Percentiles rank a stretch among this genome's conserved stretches.
Conservation (phyloP, 2,113 vertebrate species). For the Brachyhypopomus gauderio region DNA sequence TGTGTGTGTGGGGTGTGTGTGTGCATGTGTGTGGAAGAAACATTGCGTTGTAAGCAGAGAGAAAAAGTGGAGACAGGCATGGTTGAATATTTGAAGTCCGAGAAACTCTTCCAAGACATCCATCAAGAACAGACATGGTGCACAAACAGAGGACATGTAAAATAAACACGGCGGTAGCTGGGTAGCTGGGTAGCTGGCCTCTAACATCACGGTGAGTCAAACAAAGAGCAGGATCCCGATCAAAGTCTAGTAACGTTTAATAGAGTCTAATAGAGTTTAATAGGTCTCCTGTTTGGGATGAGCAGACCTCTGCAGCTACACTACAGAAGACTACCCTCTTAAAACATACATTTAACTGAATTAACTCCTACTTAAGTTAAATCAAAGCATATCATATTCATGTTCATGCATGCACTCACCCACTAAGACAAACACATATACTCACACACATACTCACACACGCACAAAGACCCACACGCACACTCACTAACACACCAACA, state of each 20-base stretch:
- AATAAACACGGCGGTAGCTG: conserved; percentile 49
- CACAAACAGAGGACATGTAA: conserved; percentile 48
- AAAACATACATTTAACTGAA: background rate
- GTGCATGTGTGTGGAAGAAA: conserved; percentile 14
- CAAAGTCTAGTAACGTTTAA: background rate
- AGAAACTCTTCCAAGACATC: conserved; percentile 37
- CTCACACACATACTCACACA: no score
- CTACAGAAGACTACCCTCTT: background rate
- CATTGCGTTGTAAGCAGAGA: background rate
- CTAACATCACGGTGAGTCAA: conserved; percentile 39
- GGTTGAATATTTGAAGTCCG: conserved; percentile 28
- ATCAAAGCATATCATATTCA: background rate
- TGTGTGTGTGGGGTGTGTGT: background rate
- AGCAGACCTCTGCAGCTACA: conserved; percentile 23
- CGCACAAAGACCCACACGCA: no score
- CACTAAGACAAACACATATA: no score
- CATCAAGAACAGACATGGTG: conserved; percentile 37
- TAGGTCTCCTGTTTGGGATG: conserved; percentile 38
- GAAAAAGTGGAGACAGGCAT: conserved; percentile 29
- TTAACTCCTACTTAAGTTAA: background rate
- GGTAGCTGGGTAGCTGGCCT: conserved; percentile 12
- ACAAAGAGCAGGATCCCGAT: conserved; percentile 47
- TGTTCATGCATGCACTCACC: background rate
- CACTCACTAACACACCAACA: no score
- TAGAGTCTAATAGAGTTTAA: conserved; percentile 40